Base-by-base conservation (phyloP, 2,888 invertebrate genomes). In the Pseudococcus viburni region DNA sequence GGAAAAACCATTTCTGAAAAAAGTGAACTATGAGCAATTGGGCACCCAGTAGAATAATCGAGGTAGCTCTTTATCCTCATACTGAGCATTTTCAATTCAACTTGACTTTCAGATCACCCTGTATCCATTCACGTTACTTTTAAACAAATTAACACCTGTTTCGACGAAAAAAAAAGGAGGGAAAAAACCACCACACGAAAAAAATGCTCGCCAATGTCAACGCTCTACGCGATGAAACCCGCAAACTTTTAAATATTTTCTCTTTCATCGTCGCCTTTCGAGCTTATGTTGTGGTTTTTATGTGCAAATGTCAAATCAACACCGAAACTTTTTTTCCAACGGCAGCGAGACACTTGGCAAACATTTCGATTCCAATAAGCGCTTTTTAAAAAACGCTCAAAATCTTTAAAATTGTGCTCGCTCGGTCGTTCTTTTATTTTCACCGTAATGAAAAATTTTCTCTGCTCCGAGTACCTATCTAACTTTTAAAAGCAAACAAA, bases 401-500 rank as follows among this genome's bases (percentile, higher is more conserved):
- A 64, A 64, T 68, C 68, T 68, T 68, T 15, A 68, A 68, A 68
- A 68, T 9, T 68, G 11, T 26, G 22, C 26, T 68, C 68, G 22
- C 26, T 68, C 26, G 9, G 8, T 68, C 68, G 26, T 26, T 68
- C 26, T 26, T 68, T 15, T 68, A 26, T 26, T 26, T 68, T 26
- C 68, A 5, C 22, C 7, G 26, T 26, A 68, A 68, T 68, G 68
- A 68, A 68, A 68, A 68, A 55, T 55, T 55, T 51, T 26, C 68
- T 68, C 68, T 8, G n/a, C n/a, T 55, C 68, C 26, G 26, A 15
- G 68, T 15, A 55, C 55, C 55, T 55, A 55, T 55, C 55, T 22
- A 68, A 68, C 22, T 68, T 68, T 68, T 68, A 68, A 68, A 68
- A 68, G 68, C 26, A 68, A 68, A 68, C 68, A 68, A 68, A 68